A percentile compares a stretch with the other conserved stretches of the same genome.
Evolutionary conservation across 2,797 vertebrate species (phyloP).

Genomic region (Dipus sagitta): DNA sequence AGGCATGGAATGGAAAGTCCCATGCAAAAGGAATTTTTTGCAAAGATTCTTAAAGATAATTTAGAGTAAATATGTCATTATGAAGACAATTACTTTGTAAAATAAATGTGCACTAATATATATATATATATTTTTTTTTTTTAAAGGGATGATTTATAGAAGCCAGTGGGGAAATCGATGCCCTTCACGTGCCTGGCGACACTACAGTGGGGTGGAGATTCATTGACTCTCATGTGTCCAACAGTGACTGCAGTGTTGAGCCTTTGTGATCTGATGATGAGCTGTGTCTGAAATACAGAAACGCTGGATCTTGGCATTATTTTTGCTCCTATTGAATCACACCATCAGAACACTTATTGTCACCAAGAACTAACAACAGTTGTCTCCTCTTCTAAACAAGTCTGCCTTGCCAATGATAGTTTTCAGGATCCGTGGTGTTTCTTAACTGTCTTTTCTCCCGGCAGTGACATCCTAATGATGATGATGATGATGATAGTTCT

Average conservation of each 20-base stretch:
- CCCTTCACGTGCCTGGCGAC: background rate
- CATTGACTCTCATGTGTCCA: background rate
- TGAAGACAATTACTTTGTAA: background rate
- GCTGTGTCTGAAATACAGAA: background rate
- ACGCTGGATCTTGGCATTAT: background rate
- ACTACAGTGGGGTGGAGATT: background rate
- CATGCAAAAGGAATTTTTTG: background rate
- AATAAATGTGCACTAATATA: background rate
- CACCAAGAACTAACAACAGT: background rate
- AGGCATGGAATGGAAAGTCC: background rate
- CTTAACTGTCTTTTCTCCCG: conserved; percentile 9
- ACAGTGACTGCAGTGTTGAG: background rate
- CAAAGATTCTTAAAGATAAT: background rate
- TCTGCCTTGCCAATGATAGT: background rate
- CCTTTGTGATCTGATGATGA: background rate
- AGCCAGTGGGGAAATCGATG: background rate
- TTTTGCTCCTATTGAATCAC: background rate
- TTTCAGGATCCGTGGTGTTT: background rate
- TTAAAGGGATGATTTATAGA: background rate
- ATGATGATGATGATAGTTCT: conserved; percentile 8
- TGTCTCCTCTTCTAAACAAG: conserved; percentile 17
- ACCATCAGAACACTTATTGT: conserved; percentile 6
- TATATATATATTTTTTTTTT: too few species aligned
- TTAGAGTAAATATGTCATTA: background rate
- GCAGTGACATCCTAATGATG: conserved; percentile 41